phyloP scores from a whole-genome alignment of 92 coral and sea anemone species.

The Micromussa lordhowensis region DNA sequence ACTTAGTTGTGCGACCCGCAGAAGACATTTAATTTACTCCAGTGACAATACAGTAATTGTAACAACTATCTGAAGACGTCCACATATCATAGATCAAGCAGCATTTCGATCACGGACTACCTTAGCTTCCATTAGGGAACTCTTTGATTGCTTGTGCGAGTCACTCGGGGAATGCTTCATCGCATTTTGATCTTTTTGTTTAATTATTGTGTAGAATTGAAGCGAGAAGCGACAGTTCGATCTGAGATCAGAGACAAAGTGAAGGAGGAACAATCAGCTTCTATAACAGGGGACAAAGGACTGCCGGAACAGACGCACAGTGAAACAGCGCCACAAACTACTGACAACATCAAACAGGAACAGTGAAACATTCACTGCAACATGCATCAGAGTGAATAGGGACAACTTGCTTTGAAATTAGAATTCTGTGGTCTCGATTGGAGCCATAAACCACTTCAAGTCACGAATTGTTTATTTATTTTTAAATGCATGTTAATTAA shows the following conservation, averaged over 20 bases:
- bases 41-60: too few species aligned
- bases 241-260: constrained; percentile 47
- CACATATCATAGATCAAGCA: too few species aligned
- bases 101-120: too few species aligned
- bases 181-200: neutral
- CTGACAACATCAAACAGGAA: neutral
- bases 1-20: too few species aligned
- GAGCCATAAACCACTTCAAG: neutral
- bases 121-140: too few species aligned
- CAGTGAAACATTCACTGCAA: constrained; percentile 8
- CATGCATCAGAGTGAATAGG: neutral
- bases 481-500: neutral
- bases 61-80: too few species aligned
- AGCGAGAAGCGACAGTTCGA: constrained; percentile 65
- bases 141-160: too few species aligned
- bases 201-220: constrained; percentile 39
- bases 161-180: too few species aligned
- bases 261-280: constrained; percentile 28
- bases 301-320: neutral
- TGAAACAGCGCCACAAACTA: constrained; percentile 2
- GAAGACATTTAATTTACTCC: too few species aligned
- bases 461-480: neutral
- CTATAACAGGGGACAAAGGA: constrained; percentile 18
- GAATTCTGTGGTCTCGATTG: neutral
- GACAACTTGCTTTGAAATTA: neutral